Conservation (phyloP, 2,797 vertebrate species). For the Oryzias dopingdopingensis region DNA sequence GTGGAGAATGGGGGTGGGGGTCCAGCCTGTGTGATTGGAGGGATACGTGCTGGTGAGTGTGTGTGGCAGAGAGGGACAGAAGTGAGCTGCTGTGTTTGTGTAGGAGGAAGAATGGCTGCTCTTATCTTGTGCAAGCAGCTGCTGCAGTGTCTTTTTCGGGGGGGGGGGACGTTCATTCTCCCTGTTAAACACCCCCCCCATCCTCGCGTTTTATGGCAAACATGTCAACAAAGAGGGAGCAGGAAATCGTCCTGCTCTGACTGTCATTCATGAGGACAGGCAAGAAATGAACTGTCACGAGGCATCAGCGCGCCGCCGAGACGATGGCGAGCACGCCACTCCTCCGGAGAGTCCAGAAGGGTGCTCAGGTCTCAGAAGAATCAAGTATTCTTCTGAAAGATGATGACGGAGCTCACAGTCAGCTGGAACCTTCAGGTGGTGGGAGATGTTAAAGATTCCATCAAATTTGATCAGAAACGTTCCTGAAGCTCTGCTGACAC, state of each 20-base stretch:
- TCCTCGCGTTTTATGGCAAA: conserved; percentile 45
- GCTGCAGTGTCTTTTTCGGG: conserved; percentile 76
- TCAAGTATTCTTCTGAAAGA: too few species aligned
- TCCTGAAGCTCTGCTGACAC: too few species aligned
- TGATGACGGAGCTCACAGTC: too few species aligned
- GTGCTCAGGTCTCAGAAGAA: neutral
- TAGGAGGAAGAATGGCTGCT: conserved; percentile 69
- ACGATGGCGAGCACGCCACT: conserved; percentile 1
- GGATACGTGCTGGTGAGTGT: conserved; percentile 4
- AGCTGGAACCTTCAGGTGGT: too few species aligned
- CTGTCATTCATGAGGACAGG: conserved; percentile 38
- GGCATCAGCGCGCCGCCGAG: conserved; percentile 32
- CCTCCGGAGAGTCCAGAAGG: conserved; percentile 14
- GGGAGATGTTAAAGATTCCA: too few species aligned
- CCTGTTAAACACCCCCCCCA: conserved; percentile 57
- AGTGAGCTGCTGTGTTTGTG: conserved; percentile 45
- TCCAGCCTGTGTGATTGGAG: too few species aligned
- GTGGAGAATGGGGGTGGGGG: too few species aligned
- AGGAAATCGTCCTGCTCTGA: conserved; percentile 23
- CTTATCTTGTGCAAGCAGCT: conserved; percentile 81
- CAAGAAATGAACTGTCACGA: conserved; percentile 57
- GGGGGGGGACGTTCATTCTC: conserved; percentile 72
- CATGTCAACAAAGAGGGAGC: conserved; percentile 29
- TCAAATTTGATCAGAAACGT: too few species aligned
- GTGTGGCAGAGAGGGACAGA: conserved; percentile 22